Conservation (phyloP, 2,888 invertebrate species). For the Acanthopleura granulata region DNA sequence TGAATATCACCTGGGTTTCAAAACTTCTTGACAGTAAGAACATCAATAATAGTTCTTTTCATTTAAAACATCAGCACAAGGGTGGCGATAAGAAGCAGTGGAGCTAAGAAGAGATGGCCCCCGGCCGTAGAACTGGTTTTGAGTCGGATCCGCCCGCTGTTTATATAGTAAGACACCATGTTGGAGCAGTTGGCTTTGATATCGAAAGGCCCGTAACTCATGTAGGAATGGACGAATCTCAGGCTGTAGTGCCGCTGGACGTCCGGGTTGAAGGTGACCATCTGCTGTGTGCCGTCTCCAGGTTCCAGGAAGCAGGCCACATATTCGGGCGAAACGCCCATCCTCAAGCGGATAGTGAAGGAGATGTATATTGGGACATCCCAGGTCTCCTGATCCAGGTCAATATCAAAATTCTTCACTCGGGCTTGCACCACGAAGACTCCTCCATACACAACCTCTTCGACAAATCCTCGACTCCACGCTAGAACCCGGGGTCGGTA, state of each 20-base stretch:
- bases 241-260: not conserved
- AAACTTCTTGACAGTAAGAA: too few species aligned
- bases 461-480: conserved; percentile 10
- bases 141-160: too few species aligned
- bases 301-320: not conserved
- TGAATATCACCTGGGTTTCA: too few species aligned
- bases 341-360: not conserved
- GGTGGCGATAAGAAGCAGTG: too few species aligned
- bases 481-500: not conserved
- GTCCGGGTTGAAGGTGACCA: not conserved
- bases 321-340: too few species aligned
- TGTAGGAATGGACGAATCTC: not conserved
- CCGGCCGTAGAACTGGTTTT: too few species aligned
- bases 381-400: not conserved
- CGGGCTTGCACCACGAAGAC: not conserved
- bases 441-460: not conserved
- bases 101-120: too few species aligned
- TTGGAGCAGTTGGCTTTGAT: not conserved
- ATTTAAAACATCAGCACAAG: too few species aligned
- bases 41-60: too few species aligned
- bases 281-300: not conserved
- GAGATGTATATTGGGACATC: not conserved
- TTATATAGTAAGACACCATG: not conserved
- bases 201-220: not conserved
- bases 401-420: not conserved